Evolutionary conservation across 2,888 invertebrate genomes (phyloP).

Genomic region (Acheta domesticus): DNA sequence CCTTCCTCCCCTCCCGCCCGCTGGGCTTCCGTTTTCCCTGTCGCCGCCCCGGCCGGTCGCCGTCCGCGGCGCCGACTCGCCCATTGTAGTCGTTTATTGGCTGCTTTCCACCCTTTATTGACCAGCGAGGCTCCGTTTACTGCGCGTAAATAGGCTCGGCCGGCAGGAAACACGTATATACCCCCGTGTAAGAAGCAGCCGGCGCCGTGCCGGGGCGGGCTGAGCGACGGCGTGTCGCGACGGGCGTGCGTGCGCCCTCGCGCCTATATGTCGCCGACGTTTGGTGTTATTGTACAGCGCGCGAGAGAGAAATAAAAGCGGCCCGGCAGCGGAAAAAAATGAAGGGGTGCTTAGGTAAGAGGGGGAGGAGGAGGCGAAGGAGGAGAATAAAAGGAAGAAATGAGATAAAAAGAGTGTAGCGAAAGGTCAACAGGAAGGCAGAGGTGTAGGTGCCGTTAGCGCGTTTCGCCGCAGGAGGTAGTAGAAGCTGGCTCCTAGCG

Average conservation of each 20-base stretch:
- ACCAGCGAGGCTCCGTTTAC: not conserved
- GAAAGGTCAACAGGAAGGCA: conserved; percentile 11
- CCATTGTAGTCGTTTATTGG: not conserved
- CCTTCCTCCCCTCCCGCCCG: too few species aligned
- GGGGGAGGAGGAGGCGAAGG: not conserved
- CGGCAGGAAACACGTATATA: not conserved
- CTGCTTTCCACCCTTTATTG: not conserved
- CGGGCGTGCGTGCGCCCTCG: not conserved
- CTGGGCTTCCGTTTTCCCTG: too few species aligned
- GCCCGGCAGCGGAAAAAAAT: too few species aligned
- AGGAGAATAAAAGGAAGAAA: not conserved
- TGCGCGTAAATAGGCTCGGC: too few species aligned
- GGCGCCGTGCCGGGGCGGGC: too few species aligned
- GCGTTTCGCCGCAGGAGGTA: not conserved
- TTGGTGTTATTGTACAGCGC: not conserved
- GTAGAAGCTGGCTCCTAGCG: too few species aligned
- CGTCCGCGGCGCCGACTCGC: not conserved
- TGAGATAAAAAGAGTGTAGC: not conserved
- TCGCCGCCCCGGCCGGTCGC: not conserved
- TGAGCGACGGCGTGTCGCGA: not conserved
- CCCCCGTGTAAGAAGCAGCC: too few species aligned
- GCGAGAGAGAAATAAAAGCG: not conserved
- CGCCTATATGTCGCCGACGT: not conserved
- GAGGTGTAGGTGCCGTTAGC: not conserved
- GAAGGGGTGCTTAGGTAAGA: too few species aligned